Evolutionary conservation across 1,140 invertebrate genomes (phyloP).

Genomic region (Drosophila sproati): DNA sequence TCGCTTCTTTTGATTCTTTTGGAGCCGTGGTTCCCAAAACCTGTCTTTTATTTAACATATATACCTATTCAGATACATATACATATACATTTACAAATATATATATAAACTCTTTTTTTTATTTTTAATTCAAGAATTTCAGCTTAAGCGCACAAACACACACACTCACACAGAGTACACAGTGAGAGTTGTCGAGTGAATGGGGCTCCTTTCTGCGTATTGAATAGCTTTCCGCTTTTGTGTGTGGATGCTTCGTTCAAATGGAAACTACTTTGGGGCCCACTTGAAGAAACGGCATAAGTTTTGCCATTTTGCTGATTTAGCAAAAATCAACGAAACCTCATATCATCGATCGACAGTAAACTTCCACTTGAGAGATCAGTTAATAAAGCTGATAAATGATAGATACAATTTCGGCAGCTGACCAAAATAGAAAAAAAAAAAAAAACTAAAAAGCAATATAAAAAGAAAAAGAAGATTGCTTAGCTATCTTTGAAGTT

Average conservation of each 20-base stretch:
- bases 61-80: too few relatives aligned
- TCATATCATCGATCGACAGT: constrained; percentile 49
- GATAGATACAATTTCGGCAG: constrained; percentile 70
- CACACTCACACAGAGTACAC: constrained; percentile 8
- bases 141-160: constrained; percentile 22
- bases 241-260: constrained; percentile 21
- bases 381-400: constrained; percentile 81
- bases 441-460: constrained; percentile 1
- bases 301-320: constrained; percentile 47
- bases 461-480: neutral
- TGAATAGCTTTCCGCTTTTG: constrained; percentile 21
- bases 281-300: constrained; percentile 45
- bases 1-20: neutral
- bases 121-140: constrained; percentile 55
- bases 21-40: constrained; percentile 28
- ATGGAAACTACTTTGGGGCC: constrained; percentile 35
- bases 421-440: constrained; percentile 6
- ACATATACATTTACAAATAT: too few relatives aligned
- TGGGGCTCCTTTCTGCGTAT: constrained; percentile 26
- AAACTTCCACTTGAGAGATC: constrained; percentile 62
- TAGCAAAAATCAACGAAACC: constrained; percentile 39
- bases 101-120: constrained; percentile 10
- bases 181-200: constrained; percentile 15
- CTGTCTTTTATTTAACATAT: constrained; percentile 20
- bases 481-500: neutral